Conservation (phyloP, 1,140 invertebrate species). For the Drosophila rufa region DNA sequence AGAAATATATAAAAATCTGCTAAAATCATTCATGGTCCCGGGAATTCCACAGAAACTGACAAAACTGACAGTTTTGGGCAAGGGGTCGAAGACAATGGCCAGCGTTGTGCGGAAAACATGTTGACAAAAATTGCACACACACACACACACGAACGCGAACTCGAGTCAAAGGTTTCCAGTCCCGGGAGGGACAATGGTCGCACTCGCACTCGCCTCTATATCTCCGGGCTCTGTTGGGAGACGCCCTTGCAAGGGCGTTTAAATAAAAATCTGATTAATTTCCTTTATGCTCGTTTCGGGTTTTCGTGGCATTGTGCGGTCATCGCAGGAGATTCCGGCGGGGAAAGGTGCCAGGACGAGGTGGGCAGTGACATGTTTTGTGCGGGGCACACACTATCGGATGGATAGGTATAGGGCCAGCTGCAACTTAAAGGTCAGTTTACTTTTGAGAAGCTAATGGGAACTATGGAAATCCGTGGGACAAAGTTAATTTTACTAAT, state of each 20-base stretch:
- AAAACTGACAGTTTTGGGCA: slow-evolving; percentile 60
- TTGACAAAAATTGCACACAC: slow-evolving; percentile 82
- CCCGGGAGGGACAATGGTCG: slow-evolving; percentile 69
- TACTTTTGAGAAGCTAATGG: slow-evolving; percentile 4
- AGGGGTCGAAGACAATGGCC: slow-evolving; percentile 39
- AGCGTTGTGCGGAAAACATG: slow-evolving; percentile 63
- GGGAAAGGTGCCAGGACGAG: slow-evolving; percentile 67
- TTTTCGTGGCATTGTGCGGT: slow-evolving; percentile 67
- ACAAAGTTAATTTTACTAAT: slow-evolving; percentile 34
- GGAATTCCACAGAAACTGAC: slow-evolving; percentile 74
- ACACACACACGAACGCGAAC: slow-evolving; percentile 44
- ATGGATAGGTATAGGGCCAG: slow-evolving; percentile 31
- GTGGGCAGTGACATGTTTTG: slow-evolving; percentile 74
- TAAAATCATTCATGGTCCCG: slow-evolving; percentile 74
- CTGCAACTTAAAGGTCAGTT: slow-evolving; percentile 62
- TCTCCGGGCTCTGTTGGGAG: slow-evolving; percentile 19
- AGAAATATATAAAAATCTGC: slow-evolving; percentile 73
- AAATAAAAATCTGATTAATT: slow-evolving; percentile 84
- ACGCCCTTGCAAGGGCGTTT: slow-evolving; percentile 67
- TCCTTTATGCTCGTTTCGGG: slow-evolving; percentile 73
- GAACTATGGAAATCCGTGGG: slow-evolving; percentile 11
- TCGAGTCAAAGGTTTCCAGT: slow-evolving; percentile 46
- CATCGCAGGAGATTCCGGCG: slow-evolving; percentile 9
- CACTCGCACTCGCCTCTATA: slow-evolving; percentile 30
- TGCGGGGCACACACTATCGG: slow-evolving; percentile 41